Percentiles rank a stretch among this genome's conserved stretches.
Evolutionary conservation across 2,113 vertebrate genomes (phyloP).

Genomic region (Onychostruthus taczanowskii): DNA sequence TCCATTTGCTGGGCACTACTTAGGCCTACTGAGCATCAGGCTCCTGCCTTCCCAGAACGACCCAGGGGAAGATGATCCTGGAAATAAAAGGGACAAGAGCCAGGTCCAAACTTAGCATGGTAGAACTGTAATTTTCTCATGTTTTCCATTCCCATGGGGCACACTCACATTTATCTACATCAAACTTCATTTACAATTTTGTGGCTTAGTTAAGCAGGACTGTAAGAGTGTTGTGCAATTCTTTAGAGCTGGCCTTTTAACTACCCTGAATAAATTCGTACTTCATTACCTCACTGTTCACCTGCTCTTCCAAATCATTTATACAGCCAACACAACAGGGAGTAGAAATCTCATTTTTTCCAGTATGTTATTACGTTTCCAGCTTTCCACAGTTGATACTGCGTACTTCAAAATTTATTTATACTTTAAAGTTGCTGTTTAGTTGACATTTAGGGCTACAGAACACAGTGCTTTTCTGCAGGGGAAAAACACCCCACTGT

Average conservation of each 20-base stretch:
- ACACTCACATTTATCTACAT: neutral
- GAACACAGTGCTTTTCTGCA: conserved; percentile 38
- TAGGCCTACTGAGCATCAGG: neutral
- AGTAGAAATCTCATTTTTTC: conserved; percentile 11
- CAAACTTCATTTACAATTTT: neutral
- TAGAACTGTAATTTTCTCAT: neutral
- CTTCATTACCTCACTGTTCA: neutral
- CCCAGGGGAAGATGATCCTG: neutral
- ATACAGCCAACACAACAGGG: neutral
- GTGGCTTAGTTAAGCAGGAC: neutral
- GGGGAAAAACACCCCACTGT: neutral
- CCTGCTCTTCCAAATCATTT: neutral
- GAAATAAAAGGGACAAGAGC: neutral
- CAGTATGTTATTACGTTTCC: neutral
- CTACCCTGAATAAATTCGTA: neutral
- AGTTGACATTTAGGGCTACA: conserved; percentile 32
- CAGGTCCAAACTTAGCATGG: neutral
- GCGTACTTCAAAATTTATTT: conserved; percentile 11
- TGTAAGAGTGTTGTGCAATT: neutral
- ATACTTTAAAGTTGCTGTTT: conserved; percentile 30
- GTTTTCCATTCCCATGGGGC: neutral
- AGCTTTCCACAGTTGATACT: conserved; percentile 19
- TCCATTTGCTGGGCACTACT: neutral
- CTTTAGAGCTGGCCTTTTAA: neutral
- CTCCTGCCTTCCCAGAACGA: neutral